Percentiles rank a stretch among this genome's conserved stretches.
Conservation (phyloP, 2,888 invertebrate species). For the Hipparchia semele region DNA sequence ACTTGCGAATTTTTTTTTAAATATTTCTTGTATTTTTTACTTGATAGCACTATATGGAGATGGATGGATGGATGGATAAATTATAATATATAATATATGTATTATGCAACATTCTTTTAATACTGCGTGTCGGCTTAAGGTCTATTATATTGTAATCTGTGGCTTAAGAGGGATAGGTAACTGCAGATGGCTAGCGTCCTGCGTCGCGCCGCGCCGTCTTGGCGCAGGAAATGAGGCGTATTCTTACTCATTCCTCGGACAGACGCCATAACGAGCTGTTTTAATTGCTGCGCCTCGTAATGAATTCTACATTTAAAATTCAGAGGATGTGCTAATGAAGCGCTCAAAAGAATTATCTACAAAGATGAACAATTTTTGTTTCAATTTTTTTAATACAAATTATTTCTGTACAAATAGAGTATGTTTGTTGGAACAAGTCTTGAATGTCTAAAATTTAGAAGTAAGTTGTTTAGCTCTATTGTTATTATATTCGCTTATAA, state of each 20-base stretch:
- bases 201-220: conserved; percentile 23
- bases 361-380: conserved; percentile 11
- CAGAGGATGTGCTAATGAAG: conserved; percentile 28
- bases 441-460: not conserved
- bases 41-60: too few species aligned
- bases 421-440: not conserved
- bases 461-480: too few species aligned
- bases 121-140: too few species aligned
- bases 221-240: conserved; percentile 39
- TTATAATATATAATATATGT: too few species aligned
- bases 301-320: conserved; percentile 33
- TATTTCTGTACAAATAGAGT: not conserved
- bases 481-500: too few species aligned
- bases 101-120: too few species aligned
- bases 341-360: conserved; percentile 27
- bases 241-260: conserved; percentile 44
- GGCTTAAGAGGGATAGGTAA: too few species aligned
- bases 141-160: too few species aligned
- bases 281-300: conserved; percentile 39
- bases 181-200: conserved; percentile 26
- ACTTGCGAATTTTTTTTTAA: too few species aligned
- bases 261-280: conserved; percentile 44
- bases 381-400: not conserved
- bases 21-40: too few species aligned
- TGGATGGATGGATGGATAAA: too few species aligned